These are phyloP conservation scores for Trisateles emortualis DNA, from an alignment of 2,888 invertebrate species.

Conservation along the genomic window DNA sequence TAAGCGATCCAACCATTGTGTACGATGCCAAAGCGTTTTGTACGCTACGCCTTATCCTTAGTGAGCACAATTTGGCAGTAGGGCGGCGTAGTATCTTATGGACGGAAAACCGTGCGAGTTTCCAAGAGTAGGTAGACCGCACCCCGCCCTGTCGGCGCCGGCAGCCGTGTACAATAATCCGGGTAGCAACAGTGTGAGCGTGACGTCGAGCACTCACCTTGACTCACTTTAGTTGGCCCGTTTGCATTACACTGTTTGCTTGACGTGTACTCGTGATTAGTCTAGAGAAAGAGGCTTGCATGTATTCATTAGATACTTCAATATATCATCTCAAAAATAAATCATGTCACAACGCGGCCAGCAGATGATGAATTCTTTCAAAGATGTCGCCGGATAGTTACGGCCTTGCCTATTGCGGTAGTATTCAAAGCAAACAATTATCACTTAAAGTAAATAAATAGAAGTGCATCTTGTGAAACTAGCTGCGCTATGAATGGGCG, in stretches of 20 bases:
- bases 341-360: background rate
- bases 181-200: constrained; percentile 76
- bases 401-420: background rate
- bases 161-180: constrained; percentile 65
- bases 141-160: constrained; percentile 68
- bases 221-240: constrained; percentile 81
- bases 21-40: constrained; percentile 29
- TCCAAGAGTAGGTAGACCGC: constrained; percentile 64
- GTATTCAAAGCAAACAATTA: constrained; percentile 1
- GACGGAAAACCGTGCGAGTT: constrained; percentile 54
- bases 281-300: constrained; percentile 57
- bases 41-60: constrained; percentile 25
- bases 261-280: constrained; percentile 71
- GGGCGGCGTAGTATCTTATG: constrained; percentile 43
- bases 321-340: constrained; percentile 7
- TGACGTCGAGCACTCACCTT: constrained; percentile 80
- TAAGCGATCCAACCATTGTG: constrained; percentile 22
- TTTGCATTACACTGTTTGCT: constrained; percentile 72
- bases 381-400: background rate
- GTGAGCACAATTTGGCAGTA: constrained; percentile 41
- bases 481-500: constrained; percentile 66
- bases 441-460: constrained; percentile 40
- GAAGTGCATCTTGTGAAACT: constrained; percentile 63
- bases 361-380: constrained; percentile 7
- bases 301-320: constrained; percentile 21